Evolutionary conservation across 2,888 invertebrate genomes (phyloP), one percentile per base, ranked within the genome.

Genomic region (Euphydryas editha): DNA sequence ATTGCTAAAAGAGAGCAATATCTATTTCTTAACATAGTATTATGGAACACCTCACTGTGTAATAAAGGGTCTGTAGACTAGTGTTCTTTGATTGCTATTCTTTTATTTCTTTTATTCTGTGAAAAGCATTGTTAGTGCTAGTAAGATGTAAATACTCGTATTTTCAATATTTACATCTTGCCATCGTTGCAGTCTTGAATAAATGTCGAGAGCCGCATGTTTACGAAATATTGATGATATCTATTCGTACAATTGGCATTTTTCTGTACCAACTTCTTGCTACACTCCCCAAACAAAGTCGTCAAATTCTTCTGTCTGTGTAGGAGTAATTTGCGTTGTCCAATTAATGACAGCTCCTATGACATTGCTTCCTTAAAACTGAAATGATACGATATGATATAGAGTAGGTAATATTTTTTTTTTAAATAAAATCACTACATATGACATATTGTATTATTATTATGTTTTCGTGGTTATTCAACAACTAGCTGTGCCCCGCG

Each of bases 1-100:
- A 74, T 70, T 17, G 66, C 71, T 37, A 72, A 63, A 60, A 74
- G 73, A 42, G 62, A 66, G 64, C 70, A 70, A 68, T 66, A 73
- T 59, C 69, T 64, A 64, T 73, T 69, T 62, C 72, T 46, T 55
- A 59, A 63, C 69, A 73, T 70, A n/a, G 65, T 55, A 60, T 64
- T 72, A 20, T 54, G 57, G 65, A 72, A 73, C 37, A 74, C 67
- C 18, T 71, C 71, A 37, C 68, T 46, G 47, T 57, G 47, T 51
- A 72, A 62, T 65, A 71, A 69, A 49, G 55, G 54, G 60, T 72
- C 71, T 11, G 67, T 71, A 54, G 72, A 70, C 72, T 72, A 74
- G 51, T 74, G 72, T 56, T 74, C 68, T 68, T 74, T 69, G 46
- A 72, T 72, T 57, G 64, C 44, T 55, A 72, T 61, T 65, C 62